phyloP scores from a whole-genome alignment of 2,113 vertebrate species.

The Paracanthobrama guichenoti region DNA sequence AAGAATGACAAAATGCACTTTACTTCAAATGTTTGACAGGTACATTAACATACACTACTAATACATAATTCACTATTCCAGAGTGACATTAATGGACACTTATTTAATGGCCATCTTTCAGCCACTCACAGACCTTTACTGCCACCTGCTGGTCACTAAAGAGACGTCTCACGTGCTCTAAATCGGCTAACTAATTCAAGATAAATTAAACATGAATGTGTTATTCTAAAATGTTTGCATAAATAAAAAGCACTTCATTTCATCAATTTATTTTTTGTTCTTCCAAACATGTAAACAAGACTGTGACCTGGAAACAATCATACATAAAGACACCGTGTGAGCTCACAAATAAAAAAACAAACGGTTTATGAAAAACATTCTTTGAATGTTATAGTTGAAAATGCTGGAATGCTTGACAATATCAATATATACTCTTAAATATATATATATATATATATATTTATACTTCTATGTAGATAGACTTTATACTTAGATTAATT shows the following conservation, averaged over 20 bases:
- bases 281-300: conserved; percentile 77
- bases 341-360: conserved; percentile 63
- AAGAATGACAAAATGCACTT: neutral
- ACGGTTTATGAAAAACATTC: conserved; percentile 45
- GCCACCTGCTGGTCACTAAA: conserved; percentile 66
- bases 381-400: conserved; percentile 68
- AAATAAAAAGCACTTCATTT: conserved; percentile 60
- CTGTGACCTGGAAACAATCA: conserved; percentile 74
- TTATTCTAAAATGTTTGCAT: neutral
- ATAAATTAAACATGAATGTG: too few relatives aligned
- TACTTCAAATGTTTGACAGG: neutral
- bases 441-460: conserved; percentile 69
- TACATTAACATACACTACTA: conserved; percentile 14
- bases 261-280: conserved; percentile 70
- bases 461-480: conserved; percentile 62
- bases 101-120: neutral
- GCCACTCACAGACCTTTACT: conserved; percentile 39
- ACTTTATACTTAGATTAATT: conserved; percentile 60
- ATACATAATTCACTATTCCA: conserved; percentile 31
- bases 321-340: conserved; percentile 70
- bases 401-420: conserved; percentile 78
- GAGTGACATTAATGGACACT: neutral
- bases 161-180: too few relatives aligned
- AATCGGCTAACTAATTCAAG: too few relatives aligned
- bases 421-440: conserved; percentile 72